Evolutionary conservation across 2,888 invertebrate species (phyloP), one percentile per base, ranked within the genome.

Genomic region (Bimastos eiseni): DNA sequence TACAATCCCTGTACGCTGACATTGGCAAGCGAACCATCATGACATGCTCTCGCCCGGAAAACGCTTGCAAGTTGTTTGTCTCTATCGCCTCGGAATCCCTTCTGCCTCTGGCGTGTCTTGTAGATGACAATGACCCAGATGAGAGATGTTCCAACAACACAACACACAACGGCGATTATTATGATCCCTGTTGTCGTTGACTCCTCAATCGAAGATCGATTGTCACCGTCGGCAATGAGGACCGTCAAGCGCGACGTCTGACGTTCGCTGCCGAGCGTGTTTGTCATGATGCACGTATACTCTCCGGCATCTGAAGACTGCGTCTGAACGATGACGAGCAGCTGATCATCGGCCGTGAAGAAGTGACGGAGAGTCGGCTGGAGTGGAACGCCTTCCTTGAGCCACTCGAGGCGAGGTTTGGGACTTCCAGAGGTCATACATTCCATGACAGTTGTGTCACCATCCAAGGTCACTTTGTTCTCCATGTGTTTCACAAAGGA

Each of bases 81-180:
- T 37, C 36, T 37, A 33, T 90, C 90, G 6, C 37, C 90, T 6
- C 30, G 55, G 37, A 55, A 38, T 24, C 89, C 41, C 41, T 41
- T 41, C 86, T 86, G 37, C 34, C 94, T 93, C 95, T 97, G 97
- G 92, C 97, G 96, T 11, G 97, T 97, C 94, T 97, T 97, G 95
- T 97, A 98, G 93, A 98, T 98, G 92, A 98, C 97, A 91, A 98
- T 97, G 89, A 98, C 97, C 98, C 98, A 98, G 90, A 98, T 96
- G 33, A 97, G 96, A 0, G 98, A 98, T 17, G 98, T 98, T n/a
- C 97, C 97, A 33, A 98, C 97, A 90, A 98, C 97, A 95, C 98
- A 97, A 95, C 97, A 97, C 84, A 98, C 97, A 0, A 98, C 97
- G 8, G 97, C 97, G 93, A 98, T 97, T 94, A 98, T 97, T 93